phyloP scores from a whole-genome alignment of 2,113 vertebrate genomes.

The Chloropsis hardwickii region DNA sequence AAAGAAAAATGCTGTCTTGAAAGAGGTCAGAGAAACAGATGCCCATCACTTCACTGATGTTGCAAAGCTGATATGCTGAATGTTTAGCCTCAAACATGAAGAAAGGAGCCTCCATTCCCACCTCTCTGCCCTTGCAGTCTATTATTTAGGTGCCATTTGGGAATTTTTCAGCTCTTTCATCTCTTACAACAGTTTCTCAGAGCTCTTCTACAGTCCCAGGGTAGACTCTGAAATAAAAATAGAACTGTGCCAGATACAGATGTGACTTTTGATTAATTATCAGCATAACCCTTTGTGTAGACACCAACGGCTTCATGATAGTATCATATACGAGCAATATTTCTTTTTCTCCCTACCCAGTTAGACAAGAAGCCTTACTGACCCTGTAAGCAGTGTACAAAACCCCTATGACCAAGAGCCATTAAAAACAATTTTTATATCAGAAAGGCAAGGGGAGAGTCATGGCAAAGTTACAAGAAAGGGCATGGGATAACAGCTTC shows the following conservation, averaged over 20 bases:
- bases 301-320: not conserved
- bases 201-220: not conserved
- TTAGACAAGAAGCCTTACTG: not conserved
- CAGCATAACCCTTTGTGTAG: not conserved
- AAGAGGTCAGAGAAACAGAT: constrained; percentile 46
- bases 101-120: not conserved
- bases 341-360: not conserved
- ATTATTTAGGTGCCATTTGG: not conserved
- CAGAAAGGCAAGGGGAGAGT: not conserved
- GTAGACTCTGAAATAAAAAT: not conserved
- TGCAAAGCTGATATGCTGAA: not conserved
- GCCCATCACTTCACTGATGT: not conserved
- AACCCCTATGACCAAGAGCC: not conserved
- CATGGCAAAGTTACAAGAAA: not conserved
- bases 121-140: not conserved
- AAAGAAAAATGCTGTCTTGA: constrained; percentile 50
- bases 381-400: not conserved
- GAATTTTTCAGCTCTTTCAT: constrained; percentile 5
- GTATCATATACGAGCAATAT: not conserved
- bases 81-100: not conserved
- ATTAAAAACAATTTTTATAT: not conserved
- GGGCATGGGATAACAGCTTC: not conserved
- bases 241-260: not conserved
- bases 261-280: not conserved
- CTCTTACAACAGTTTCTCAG: not conserved